A percentile compares a stretch with the other conserved stretches of the same genome.
Evolutionary conservation across 2,797 vertebrate species (phyloP).

Genomic region (Pseudomugil tenellus): DNA sequence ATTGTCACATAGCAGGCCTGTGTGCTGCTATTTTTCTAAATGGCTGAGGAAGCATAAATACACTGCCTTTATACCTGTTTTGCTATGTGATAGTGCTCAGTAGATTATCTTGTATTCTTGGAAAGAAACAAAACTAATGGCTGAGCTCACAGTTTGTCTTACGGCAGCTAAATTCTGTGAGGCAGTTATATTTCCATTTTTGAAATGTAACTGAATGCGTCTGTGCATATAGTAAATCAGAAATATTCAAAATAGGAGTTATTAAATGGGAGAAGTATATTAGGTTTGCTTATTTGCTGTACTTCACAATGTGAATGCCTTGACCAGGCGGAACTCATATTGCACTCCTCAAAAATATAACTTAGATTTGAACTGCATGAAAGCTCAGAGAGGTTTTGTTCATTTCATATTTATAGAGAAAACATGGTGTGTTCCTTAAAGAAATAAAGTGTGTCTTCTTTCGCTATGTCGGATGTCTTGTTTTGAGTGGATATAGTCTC

Average conservation of each 20-base stretch:
- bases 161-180: slow-evolving; percentile 14
- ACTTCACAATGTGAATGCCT: slow-evolving; percentile 14
- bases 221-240: neutral
- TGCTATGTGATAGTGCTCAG: slow-evolving; percentile 66
- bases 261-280: slow-evolving; percentile 5
- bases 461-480: slow-evolving; percentile 43
- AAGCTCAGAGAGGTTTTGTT: slow-evolving; percentile 52
- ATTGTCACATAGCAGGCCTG: slow-evolving; percentile 70
- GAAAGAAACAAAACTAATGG: slow-evolving; percentile 49
- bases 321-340: neutral
- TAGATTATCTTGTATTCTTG: slow-evolving; percentile 58
- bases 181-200: neutral
- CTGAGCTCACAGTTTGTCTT: slow-evolving; percentile 46
- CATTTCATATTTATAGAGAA: slow-evolving; percentile 65
- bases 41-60: slow-evolving; percentile 66
- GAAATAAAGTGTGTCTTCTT: slow-evolving; percentile 45
- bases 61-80: slow-evolving; percentile 69
- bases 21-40: slow-evolving; percentile 58
- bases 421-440: slow-evolving; percentile 38
- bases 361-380: slow-evolving; percentile 29
- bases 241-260: neutral
- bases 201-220: too few species aligned
- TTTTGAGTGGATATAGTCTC: slow-evolving; percentile 53
- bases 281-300: slow-evolving; percentile 4
- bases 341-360: slow-evolving; percentile 22